These are phyloP conservation scores for Amorpha juglandis DNA, from an alignment of 2,888 invertebrate genomes.

Conservation along the genomic window DNA sequence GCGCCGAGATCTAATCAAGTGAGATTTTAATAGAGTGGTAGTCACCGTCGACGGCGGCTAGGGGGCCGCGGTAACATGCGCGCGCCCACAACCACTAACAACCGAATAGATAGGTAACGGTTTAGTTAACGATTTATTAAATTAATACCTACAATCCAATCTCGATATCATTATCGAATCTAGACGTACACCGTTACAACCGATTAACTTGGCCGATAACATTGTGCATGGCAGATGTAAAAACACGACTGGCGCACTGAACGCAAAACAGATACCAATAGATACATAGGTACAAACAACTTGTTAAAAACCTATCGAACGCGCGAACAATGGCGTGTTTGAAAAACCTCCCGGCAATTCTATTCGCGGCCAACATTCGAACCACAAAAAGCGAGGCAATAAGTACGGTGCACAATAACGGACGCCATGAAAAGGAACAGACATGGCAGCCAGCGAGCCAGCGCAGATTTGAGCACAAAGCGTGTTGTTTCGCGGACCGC, in stretches of 20 bases:
- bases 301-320: constrained; percentile 50
- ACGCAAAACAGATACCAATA: neutral
- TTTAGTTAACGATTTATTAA: constrained; percentile 53
- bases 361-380: constrained; percentile 52
- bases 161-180: constrained; percentile 56
- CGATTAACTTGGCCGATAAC: constrained; percentile 47
- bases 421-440: constrained; percentile 67
- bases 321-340: constrained; percentile 42
- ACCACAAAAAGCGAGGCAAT: constrained; percentile 61
- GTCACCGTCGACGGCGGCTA: constrained; percentile 42
- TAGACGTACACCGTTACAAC: constrained; percentile 52
- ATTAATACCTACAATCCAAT: constrained; percentile 50
- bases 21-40: constrained; percentile 75
- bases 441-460: constrained; percentile 26
- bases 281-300: constrained; percentile 47
- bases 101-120: constrained; percentile 60
- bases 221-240: constrained; percentile 27
- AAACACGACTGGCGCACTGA: constrained; percentile 2
- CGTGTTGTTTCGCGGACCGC: constrained; percentile 65
- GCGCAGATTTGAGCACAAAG: constrained; percentile 62
- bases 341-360: constrained; percentile 56
- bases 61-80: constrained; percentile 41
- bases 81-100: constrained; percentile 42
- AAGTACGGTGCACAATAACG: constrained; percentile 66
- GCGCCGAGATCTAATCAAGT: constrained; percentile 74